A percentile compares a stretch with the other conserved stretches of the same genome.
Evolutionary conservation across 2,113 vertebrate species (phyloP).

Genomic region (Sorex araneus): DNA sequence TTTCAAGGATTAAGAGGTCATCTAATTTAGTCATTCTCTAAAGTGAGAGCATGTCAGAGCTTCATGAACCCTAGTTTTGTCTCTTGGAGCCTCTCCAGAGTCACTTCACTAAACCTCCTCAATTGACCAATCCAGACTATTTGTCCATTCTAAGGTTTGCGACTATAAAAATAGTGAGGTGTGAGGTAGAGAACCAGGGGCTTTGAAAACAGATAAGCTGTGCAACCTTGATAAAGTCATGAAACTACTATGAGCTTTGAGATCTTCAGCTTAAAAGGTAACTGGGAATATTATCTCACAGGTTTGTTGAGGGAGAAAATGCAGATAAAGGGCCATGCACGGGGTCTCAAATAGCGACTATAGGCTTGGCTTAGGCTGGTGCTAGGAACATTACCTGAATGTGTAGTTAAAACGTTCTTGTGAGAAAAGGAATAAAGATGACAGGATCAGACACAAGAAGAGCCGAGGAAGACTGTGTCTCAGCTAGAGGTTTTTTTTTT

Average conservation of each 20-base stretch:
- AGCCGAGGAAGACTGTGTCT: not conserved
- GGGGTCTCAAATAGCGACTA: not conserved
- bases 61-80: not conserved
- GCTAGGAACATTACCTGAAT: not conserved
- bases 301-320: not conserved
- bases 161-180: not conserved
- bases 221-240: not conserved
- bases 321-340: not conserved
- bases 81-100: not conserved
- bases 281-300: not conserved
- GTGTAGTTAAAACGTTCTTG: not conserved
- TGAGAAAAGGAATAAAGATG: not conserved
- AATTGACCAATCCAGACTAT: not conserved
- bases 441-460: not conserved
- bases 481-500: not conserved
- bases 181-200: not conserved
- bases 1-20: not conserved
- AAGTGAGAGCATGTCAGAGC: not conserved
- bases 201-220: not conserved
- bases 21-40: not conserved
- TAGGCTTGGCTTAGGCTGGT: not conserved
- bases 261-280: not conserved
- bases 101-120: not conserved
- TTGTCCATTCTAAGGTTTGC: not conserved
- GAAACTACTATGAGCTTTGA: not conserved